Evolutionary conservation across 2,888 invertebrate genomes (phyloP).

Genomic region (Epistrophe eligans): DNA sequence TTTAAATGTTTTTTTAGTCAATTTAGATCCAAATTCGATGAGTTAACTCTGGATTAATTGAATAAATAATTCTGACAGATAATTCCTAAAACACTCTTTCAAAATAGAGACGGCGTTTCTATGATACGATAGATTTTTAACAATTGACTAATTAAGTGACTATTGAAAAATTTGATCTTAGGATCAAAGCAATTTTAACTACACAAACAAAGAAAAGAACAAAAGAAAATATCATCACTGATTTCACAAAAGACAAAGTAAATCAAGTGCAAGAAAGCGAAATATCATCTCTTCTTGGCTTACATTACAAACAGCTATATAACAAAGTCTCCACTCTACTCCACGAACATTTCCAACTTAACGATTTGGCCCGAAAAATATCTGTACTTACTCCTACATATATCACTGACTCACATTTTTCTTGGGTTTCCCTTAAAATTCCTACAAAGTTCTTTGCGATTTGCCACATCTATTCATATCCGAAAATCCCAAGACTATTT

Average conservation of each 20-base stretch:
- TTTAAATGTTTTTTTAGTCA: too few relatives aligned
- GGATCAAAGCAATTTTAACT: too few relatives aligned
- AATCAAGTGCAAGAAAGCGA: conserved; percentile 46
- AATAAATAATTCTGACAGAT: too few relatives aligned
- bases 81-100: too few relatives aligned
- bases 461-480: conserved; percentile 62
- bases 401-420: conserved; percentile 55
- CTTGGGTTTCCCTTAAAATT: conserved; percentile 54
- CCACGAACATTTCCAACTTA: neutral
- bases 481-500: conserved; percentile 70
- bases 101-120: too few relatives aligned
- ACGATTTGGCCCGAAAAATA: neutral
- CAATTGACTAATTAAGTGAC: too few relatives aligned
- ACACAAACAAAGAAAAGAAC: neutral
- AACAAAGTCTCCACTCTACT: conserved; percentile 18
- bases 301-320: conserved; percentile 49
- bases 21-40: too few relatives aligned
- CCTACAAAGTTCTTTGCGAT: conserved; percentile 55
- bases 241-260: conserved; percentile 24
- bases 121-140: too few relatives aligned
- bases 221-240: conserved; percentile 11
- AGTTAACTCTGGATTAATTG: too few relatives aligned
- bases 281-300: conserved; percentile 53
- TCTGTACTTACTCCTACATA: conserved; percentile 1
- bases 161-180: too few relatives aligned